These are phyloP conservation scores for Trissonchulus latispiculum DNA, from an alignment of 2,888 invertebrate genomes.

Conservation along the genomic window DNA sequence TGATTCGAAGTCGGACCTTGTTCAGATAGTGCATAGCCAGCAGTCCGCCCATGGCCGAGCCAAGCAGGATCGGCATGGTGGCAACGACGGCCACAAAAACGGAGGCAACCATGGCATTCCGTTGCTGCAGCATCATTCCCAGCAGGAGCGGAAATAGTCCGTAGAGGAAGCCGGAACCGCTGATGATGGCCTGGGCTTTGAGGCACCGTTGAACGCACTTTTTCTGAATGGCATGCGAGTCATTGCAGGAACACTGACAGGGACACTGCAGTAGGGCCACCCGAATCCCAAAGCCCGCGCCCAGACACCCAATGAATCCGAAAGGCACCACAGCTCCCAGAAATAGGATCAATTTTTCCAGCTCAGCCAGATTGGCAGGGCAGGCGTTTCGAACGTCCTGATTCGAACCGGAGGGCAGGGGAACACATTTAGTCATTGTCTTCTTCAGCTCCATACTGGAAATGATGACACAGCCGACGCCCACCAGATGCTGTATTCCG, in stretches of 20 bases:
- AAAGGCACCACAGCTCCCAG: conserved; percentile 12
- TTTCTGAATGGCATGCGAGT: conserved; percentile 3
- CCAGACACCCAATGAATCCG: conserved; percentile 7
- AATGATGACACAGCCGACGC: conserved; percentile 13
- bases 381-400: background rate
- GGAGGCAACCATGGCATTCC: conserved; percentile 9
- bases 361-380: conserved; percentile 10
- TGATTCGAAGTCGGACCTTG: conserved; percentile 4
- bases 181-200: conserved; percentile 8
- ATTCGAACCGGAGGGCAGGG: background rate
- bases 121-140: conserved; percentile 18
- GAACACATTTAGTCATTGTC: background rate
- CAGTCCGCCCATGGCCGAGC: conserved; percentile 17
- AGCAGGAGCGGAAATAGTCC: conserved; percentile 11
- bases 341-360: conserved; percentile 7
- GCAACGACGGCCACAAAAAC: conserved; percentile 17
- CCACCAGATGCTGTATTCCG: conserved; percentile 7
- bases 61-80: conserved; percentile 15
- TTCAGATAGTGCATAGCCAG: conserved; percentile 14
- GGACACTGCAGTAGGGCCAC: conserved; percentile 17
- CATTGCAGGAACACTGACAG: conserved; percentile 12
- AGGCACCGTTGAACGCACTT: conserved; percentile 5
- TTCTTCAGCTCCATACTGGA: background rate
- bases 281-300: conserved; percentile 12
- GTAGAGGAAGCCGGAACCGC: conserved; percentile 11